Conservation (phyloP, 2,797 vertebrate genomes). For the Geotrypetes seraphini region DNA sequence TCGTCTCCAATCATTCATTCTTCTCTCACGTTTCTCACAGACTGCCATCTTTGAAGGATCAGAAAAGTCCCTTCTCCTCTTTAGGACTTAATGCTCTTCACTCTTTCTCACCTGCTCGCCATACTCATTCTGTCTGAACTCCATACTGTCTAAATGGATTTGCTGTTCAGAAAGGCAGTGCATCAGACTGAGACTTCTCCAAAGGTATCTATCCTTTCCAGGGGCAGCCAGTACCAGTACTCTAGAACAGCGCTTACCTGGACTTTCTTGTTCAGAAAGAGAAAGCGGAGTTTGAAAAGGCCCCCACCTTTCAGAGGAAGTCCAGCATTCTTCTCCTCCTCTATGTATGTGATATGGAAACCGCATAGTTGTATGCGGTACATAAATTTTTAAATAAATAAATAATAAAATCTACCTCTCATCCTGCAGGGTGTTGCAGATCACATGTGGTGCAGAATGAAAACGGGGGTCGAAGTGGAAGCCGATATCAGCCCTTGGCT, state of each 20-base stretch:
- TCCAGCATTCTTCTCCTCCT: constrained; percentile 18
- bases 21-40: too few relatives aligned
- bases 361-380: too few relatives aligned
- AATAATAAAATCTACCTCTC: constrained; percentile 33
- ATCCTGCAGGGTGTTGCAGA: constrained; percentile 24
- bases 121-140: too few relatives aligned
- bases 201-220: constrained; percentile 32
- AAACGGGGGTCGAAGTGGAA: constrained; percentile 46
- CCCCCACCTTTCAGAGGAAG: constrained; percentile 16
- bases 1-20: too few relatives aligned
- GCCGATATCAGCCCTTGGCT: constrained; percentile 33
- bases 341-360: too few relatives aligned
- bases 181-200: constrained; percentile 28
- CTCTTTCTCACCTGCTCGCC: too few relatives aligned
- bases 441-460: constrained; percentile 18
- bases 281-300: constrained; percentile 32
- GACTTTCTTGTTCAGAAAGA: constrained; percentile 27
- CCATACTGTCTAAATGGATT: too few relatives aligned
- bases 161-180: constrained; percentile 31
- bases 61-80: too few relatives aligned
- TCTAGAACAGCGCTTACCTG: constrained; percentile 38
- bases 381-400: too few relatives aligned
- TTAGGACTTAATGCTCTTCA: too few relatives aligned
- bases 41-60: too few relatives aligned
- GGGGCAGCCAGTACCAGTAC: constrained; percentile 27